Base-by-base conservation (phyloP, 2,113 vertebrate genomes). In the Dromas ardeola region DNA sequence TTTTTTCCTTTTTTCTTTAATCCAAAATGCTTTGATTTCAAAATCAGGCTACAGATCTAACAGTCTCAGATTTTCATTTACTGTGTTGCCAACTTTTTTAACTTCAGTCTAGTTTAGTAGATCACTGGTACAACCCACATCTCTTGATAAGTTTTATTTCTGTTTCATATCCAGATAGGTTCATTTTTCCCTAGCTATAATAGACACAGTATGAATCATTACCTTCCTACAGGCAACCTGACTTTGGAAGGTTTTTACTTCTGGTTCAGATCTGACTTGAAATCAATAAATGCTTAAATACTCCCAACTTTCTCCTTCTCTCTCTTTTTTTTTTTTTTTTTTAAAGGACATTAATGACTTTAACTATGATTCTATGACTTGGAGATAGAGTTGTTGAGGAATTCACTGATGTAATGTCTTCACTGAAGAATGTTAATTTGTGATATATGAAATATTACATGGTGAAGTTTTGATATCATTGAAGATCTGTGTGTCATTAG, bases 261-360 rank as follows among this genome's bases (percentile, higher is more conserved):
- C 36, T 73, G 13, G 19, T 77, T 92, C 45, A 59, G 58, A 50
- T 45, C 16, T 86, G 19, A 81, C 43, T 77, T 86, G 42, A 90
- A 97, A 86, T 80, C 85, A 86, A 23, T 36, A 63, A 83, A 66
- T 15, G 20, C 23, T 80, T 23, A 13, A 1, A 65, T 13, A 27
- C 49, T 0, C 12, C 4, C n/a, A n/a, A n/a, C n/a, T 67, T 4
- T 73, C 2, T 20, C 2, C 23, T 4, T n/a, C 1, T 8, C 1
- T 5, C 1, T 11, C 6, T 55, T 11, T 34, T 20, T 30, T 15
- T 8, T 2, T 16, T 29, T 27, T n/a, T 55, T 50, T 1, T 18
- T 45, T n/a, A 5, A 17, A 58, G 5, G 7, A 6, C 6, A 16
- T 59, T 12, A 78, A 13, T 20, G 17, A n/a, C 21, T 80, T 62